A percentile compares a stretch with the other conserved stretches of the same genome.
Conservation (phyloP, 2,888 invertebrate genomes). For the Caenorhabditis panamensis region DNA sequence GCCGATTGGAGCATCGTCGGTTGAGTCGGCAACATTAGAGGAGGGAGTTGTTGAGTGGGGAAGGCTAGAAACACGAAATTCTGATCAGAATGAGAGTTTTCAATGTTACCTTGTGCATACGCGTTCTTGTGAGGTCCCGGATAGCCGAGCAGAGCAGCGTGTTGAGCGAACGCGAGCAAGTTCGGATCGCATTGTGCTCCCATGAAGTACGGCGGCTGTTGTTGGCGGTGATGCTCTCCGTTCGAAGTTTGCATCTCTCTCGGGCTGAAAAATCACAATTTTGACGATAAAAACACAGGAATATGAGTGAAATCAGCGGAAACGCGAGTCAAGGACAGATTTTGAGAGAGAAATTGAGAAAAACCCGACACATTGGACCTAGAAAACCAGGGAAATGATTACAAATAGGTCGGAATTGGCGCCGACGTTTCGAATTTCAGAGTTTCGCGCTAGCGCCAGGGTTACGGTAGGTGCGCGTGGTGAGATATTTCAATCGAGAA, state of each 20-base stretch:
- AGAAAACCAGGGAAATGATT: no score
- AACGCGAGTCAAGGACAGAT: no score
- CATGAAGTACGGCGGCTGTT: slow-evolving; percentile 33
- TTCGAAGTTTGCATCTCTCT: slow-evolving; percentile 40
- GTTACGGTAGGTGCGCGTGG: not conserved
- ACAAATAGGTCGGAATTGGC: no score
- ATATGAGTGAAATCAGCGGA: not conserved
- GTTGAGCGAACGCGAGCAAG: slow-evolving; percentile 40
- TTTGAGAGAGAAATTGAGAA: no score
- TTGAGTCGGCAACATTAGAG: slow-evolving; percentile 13
- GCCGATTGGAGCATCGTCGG: slow-evolving; percentile 13
- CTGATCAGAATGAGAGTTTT: not conserved
- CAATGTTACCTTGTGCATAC: slow-evolving; percentile 23
- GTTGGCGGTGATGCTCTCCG: slow-evolving; percentile 46
- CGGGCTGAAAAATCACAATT: not conserved
- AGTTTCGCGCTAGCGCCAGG: not conserved
- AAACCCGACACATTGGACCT: no score
- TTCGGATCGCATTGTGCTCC: slow-evolving; percentile 38
- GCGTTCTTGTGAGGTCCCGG: slow-evolving; percentile 29
- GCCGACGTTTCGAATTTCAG: no score
- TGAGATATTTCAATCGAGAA: not conserved
- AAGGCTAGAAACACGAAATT: slow-evolving; percentile 8
- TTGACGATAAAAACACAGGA: not conserved
- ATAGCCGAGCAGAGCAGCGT: slow-evolving; percentile 37
- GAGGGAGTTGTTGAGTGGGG: slow-evolving; percentile 17